phyloP scores from a whole-genome alignment of 2,797 vertebrate species.

The Platalea minor region DNA sequence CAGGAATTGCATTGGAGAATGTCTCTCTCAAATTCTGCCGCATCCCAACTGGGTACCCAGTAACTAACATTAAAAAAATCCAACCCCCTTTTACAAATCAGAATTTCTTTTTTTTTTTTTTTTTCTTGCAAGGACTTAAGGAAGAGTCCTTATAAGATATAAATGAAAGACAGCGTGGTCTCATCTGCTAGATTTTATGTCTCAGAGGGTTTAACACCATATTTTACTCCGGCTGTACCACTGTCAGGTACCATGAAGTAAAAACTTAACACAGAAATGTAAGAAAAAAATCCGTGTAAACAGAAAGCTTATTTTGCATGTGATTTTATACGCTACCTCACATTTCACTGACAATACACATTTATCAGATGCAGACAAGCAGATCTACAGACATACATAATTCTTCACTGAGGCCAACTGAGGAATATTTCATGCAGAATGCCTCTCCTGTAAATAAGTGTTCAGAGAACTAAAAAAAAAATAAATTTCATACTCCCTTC shows the following conservation, averaged over 20 bases:
- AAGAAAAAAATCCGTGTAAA: not conserved
- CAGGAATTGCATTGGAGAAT: not conserved
- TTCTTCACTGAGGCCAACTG: not conserved
- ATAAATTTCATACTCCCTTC: not conserved
- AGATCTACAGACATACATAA: slow-evolving; percentile 17
- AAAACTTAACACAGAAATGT: not conserved
- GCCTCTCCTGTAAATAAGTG: not conserved
- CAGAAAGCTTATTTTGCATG: not conserved
- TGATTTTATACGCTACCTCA: not conserved
- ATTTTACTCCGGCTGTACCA: not conserved
- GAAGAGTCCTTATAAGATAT: not conserved
- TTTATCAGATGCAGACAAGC: slow-evolving; percentile 43
- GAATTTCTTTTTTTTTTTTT: not conserved
- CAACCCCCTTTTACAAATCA: not conserved
- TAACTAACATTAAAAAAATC: not conserved
- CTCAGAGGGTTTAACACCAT: not conserved
- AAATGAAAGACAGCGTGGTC: not conserved
- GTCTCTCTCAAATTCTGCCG: not conserved
- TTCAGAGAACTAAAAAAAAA: not conserved
- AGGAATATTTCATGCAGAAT: not conserved
- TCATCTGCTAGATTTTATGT: not conserved
- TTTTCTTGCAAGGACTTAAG: not conserved
- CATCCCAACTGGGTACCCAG: not conserved
- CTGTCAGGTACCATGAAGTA: not conserved
- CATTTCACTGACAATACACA: slow-evolving; percentile 9